These are phyloP conservation scores for Hippolais icterina DNA, from an alignment of 2,113 vertebrate genomes.

Conservation along the genomic window DNA sequence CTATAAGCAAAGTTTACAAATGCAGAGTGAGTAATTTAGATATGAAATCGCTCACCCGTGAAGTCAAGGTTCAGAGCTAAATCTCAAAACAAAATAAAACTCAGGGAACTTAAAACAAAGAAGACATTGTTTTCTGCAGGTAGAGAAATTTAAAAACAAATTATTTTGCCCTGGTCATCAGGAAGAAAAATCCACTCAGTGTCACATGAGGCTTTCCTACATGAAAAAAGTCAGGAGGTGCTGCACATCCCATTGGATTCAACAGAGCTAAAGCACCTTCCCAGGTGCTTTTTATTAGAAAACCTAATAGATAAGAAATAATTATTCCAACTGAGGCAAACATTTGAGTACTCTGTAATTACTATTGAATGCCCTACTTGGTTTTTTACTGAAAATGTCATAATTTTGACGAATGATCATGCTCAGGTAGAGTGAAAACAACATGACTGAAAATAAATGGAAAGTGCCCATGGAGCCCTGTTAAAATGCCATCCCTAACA, in stretches of 20 bases:
- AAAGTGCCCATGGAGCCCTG: neutral
- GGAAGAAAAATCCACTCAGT: neutral
- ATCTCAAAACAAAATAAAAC: neutral
- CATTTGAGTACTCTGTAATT: neutral
- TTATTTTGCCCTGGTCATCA: neutral
- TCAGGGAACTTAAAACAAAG: neutral
- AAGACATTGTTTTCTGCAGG: neutral
- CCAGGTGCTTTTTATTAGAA: too few relatives aligned
- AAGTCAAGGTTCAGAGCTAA: neutral
- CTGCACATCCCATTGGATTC: neutral
- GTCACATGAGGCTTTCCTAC: neutral
- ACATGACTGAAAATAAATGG: neutral
- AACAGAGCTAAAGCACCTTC: neutral
- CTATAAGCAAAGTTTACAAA: neutral
- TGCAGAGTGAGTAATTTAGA: neutral
- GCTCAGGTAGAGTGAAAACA: neutral
- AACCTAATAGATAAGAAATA: neutral
- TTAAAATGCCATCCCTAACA: neutral
- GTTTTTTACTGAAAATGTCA: neutral
- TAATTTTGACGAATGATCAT: neutral
- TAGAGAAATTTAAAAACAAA: neutral
- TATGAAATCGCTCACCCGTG: neutral
- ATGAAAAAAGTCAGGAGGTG: accelerated
- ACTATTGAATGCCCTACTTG: neutral
- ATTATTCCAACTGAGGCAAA: neutral